Evolutionary conservation across 2,888 invertebrate genomes (phyloP), one percentile per base, ranked within the genome.

Genomic region (Aethes cnicana): DNA sequence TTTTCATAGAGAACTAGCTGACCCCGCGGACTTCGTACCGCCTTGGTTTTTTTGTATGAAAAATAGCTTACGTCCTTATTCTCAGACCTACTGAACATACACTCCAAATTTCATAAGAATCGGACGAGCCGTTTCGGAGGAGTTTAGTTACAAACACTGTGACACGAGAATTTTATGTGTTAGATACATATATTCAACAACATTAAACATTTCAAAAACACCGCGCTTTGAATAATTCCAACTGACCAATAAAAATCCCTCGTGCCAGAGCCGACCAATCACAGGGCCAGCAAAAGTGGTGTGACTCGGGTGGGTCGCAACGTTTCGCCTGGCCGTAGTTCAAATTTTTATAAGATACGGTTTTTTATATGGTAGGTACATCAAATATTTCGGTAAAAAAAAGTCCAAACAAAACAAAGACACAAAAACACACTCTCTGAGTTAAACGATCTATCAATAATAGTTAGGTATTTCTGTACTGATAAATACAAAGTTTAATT

Each of bases 251-350:
- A 62, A 66, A 64, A 60, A 58, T 44, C 20, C 44, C 57, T 50
- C 54, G 52, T 52, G 56, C 59, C 58, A 50, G 21, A 59, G 57
- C 47, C 55, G 61, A 57, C 90, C 90, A 90, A 90, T 90, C 72
- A 69, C 49, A 62, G 58, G 50, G 64, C 67, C 63, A 62, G 68
- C 67, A 39, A 33, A 81, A 81, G 77, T 90, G 89, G 90, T 89
- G 85, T 88, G 90, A 90, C 81, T 81, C 73, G 61, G 63, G 77
- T 77, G 83, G 84, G 84, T 79, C 77, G 86, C 77, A 32, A 46
- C 46, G 33, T 33, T 46, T 25, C 11, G 67, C 80, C 76, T 66
- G 62, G 59, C 57, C 53, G 62, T 63, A 54, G 61, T 58, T 62
- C 53, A 55, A 61, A 60, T 57, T 62, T 54, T 58, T 53, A 43